Base-by-base conservation (phyloP, 2,113 vertebrate genomes). In the Dendropsophus ebraccatus region DNA sequence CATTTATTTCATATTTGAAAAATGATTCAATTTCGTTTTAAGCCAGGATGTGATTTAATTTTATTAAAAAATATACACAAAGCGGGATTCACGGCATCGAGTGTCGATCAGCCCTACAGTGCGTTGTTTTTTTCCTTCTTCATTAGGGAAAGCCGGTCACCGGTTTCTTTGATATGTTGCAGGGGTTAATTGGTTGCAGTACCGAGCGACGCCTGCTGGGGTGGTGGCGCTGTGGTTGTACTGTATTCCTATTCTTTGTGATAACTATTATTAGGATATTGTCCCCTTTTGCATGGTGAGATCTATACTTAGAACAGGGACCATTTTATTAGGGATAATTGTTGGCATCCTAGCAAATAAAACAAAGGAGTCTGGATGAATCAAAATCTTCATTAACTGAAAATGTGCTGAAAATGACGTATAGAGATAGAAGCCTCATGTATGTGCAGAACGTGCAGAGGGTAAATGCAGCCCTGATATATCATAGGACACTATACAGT, bases 21-120 rank as follows among this genome's bases (percentile, higher is more conserved):
- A 54, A 14, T 52, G n/a, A 77, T 54, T 76, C 25, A 76, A 76
- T 52, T 77, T 77, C 47, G 25, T 77, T 54, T 67, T 69, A 13
- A 21, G 14, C 47, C 1, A 54, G 47, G 54, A 54, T 1, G n/a
- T 75, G 25, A 25, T 75, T 75, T 50, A 28, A 75, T 75, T 74
- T 47, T 49, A 6, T 25, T 49, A 13, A 17, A 30, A 75, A 69
- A 35, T 7, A 35, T 7, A 50, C 73, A 50, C 47, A 75, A 77
- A 54, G 17, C 13, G 0, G 49, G n/a, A 30, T 77, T 32, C 11
- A 77, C 54, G 28, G 19, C 74, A 50, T 35, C 0, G 8, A 14
- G 25, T 54, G 49, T 30, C n/a, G 54, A 23, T 77, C 74, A 17
- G 47, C 74, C 49, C 49, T 25, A 9, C 8, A 28, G 8, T 6